phyloP scores from a whole-genome alignment of 1,140 invertebrate species.

The Aphaenogaster rudis region DNA sequence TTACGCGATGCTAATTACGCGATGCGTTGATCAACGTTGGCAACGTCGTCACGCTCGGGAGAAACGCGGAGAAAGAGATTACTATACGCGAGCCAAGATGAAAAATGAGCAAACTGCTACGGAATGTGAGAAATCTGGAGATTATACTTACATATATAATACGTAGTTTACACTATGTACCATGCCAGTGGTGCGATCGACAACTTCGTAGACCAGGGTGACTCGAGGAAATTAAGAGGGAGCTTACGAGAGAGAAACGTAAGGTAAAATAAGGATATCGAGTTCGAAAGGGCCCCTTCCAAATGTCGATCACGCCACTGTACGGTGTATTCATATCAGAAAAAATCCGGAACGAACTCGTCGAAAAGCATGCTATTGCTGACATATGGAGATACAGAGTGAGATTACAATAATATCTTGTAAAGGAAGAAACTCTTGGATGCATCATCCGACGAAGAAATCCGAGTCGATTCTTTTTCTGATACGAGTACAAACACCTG shows the following conservation, averaged over 20 bases:
- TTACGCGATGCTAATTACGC: not conserved
- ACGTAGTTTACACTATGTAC: conserved; percentile 36
- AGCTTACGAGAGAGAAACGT: no score
- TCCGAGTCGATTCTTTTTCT: conserved; percentile 15
- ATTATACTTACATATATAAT: conserved; percentile 42
- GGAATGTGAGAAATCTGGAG: conserved; percentile 69
- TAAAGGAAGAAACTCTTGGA: conserved; percentile 8
- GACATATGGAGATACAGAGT: not conserved
- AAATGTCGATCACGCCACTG: conserved; percentile 16
- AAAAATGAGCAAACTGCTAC: conserved; percentile 44
- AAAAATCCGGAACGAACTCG: not conserved
- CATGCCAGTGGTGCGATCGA: conserved; percentile 28
- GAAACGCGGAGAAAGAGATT: conserved; percentile 45
- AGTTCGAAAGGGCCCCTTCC: not conserved
- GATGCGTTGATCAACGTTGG: not conserved
- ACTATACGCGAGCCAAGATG: conserved; percentile 28
- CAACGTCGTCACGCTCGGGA: conserved; percentile 26
- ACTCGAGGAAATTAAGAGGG: not conserved
- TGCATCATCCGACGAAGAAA: not conserved
- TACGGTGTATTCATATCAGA: not conserved
- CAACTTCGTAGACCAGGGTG: conserved; percentile 8
- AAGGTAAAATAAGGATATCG: not conserved
- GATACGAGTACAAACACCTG: conserved; percentile 9
- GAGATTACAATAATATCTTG: conserved; percentile 13
- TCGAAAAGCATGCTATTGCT: conserved; percentile 2